phyloP scores from a whole-genome alignment of 2,113 vertebrate species.

The Callaeas wilsoni region DNA sequence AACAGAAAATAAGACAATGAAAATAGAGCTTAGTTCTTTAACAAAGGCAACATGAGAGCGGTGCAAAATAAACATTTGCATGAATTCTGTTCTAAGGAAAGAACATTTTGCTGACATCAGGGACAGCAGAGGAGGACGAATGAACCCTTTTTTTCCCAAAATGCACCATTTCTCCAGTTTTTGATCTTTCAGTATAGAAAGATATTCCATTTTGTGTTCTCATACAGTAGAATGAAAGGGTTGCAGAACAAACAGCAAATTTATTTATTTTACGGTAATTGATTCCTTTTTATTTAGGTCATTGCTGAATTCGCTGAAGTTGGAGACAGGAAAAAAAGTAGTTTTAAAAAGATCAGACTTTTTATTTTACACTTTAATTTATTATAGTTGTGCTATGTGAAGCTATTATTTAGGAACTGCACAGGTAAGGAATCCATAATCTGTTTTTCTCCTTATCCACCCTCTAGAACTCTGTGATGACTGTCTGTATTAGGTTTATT shows the following conservation, averaged over 20 bases:
- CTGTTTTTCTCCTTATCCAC: neutral
- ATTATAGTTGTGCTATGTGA: neutral
- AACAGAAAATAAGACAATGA: slow-evolving; percentile 65
- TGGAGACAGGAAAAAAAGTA: neutral
- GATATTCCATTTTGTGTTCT: slow-evolving; percentile 20
- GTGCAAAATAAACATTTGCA: slow-evolving; percentile 18
- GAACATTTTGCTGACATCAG: neutral
- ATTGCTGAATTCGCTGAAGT: neutral
- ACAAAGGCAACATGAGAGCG: neutral
- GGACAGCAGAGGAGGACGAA: neutral
- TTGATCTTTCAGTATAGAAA: slow-evolving; percentile 4
- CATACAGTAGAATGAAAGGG: neutral
- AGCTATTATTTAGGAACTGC: neutral
- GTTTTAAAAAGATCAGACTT: neutral
- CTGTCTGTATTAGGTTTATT: slow-evolving; percentile 32
- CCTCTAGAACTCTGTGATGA: neutral
- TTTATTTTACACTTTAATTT: neutral
- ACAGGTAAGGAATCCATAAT: neutral
- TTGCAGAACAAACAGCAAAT: neutral
- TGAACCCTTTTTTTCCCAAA: neutral
- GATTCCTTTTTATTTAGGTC: slow-evolving; percentile 38
- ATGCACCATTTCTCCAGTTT: neutral
- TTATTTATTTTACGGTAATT: slow-evolving; percentile 27
- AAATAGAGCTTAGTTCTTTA: slow-evolving; percentile 19
- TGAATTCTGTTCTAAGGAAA: slow-evolving; percentile 7